Evolutionary conservation across 2,888 invertebrate species (phyloP), one percentile per base, ranked within the genome.

Genomic region (Plemyria rubiginata): DNA sequence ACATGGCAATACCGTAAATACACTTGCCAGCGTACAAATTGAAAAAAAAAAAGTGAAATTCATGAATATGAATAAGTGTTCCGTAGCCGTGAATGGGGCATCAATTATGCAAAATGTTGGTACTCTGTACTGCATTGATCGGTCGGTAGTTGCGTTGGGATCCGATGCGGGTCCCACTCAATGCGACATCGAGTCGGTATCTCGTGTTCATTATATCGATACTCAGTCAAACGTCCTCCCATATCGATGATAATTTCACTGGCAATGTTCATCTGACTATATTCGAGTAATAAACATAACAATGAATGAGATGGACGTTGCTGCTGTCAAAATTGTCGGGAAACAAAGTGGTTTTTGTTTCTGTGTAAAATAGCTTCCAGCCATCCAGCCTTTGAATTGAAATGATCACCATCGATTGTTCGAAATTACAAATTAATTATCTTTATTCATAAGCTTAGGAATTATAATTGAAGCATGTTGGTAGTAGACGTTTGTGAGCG

Each of bases 51-150:
- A 85, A 81, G 84, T 85, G 81, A 90, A 90, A 86, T 88, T 90
- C 90, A 92, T 92, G 90, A 91, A 92, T 92, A 91, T 91, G 87
- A 91, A 91, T 88, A 90, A 86, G 85, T 86, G 82, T 85, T 85
- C 82, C 81, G 84, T 81, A 80, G 81, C 80, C 80, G 84, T 88
- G 88, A 90, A 91, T 89, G 87, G 85, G 84, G 80, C 84, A 90
- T 92, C 90, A 91, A 88, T 91, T 92, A 92, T 90, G 91, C 87
- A 92, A 88, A 90, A 90, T 89, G 65, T 64, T 58, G 80, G 75
- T 82, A 80, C 79, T 79, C 80, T 67, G 84, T 84, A 85, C 84
- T 86, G 83, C 84, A 87, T 85, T 86, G 88, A 88, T 84, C 85
- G 82, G 71, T 71, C 67, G 67, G 61, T 70, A 70, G 70, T 71